phyloP scores from a whole-genome alignment of 1,140 invertebrate genomes.

The Mylabris phalerata region DNA sequence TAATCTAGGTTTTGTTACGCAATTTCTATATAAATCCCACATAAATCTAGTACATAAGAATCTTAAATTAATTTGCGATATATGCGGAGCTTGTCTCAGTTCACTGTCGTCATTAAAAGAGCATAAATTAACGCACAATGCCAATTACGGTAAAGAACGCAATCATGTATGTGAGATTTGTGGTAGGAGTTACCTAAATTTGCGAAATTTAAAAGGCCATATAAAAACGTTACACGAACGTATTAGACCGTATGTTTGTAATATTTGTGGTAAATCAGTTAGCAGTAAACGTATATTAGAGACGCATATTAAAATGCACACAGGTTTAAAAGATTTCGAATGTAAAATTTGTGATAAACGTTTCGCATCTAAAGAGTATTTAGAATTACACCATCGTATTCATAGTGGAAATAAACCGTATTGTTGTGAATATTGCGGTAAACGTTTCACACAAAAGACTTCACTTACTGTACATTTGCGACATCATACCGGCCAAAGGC shows the following conservation, averaged over 20 bases:
- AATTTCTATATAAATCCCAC: constrained; percentile 25
- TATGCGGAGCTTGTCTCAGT: constrained; percentile 15
- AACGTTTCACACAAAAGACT: constrained; percentile 62
- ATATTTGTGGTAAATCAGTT: constrained; percentile 45
- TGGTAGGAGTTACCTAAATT: constrained; percentile 27
- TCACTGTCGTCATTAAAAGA: constrained; percentile 24
- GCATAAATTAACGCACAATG: constrained; percentile 28
- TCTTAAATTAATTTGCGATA: constrained; percentile 18
- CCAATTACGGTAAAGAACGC: constrained; percentile 23
- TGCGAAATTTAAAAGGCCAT: constrained; percentile 19
- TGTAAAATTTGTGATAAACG: constrained; percentile 41
- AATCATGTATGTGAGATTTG: constrained; percentile 34
- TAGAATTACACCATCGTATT: constrained; percentile 66
- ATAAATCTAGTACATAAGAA: constrained; percentile 24
- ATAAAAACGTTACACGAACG: constrained; percentile 39
- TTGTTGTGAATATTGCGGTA: constrained; percentile 63
- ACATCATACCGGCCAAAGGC: constrained; percentile 66
- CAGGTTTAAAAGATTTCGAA: constrained; percentile 34
- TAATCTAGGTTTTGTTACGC: constrained; percentile 29
- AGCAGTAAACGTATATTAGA: constrained; percentile 28
- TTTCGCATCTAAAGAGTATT: constrained; percentile 62
- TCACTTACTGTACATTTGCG: constrained; percentile 46
- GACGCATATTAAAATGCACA: constrained; percentile 34
- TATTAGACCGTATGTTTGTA: constrained; percentile 55
- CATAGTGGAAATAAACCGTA: constrained; percentile 72